These are phyloP conservation scores for Caradrina kadenii DNA, from an alignment of 2,888 invertebrate species.

Conservation along the genomic window DNA sequence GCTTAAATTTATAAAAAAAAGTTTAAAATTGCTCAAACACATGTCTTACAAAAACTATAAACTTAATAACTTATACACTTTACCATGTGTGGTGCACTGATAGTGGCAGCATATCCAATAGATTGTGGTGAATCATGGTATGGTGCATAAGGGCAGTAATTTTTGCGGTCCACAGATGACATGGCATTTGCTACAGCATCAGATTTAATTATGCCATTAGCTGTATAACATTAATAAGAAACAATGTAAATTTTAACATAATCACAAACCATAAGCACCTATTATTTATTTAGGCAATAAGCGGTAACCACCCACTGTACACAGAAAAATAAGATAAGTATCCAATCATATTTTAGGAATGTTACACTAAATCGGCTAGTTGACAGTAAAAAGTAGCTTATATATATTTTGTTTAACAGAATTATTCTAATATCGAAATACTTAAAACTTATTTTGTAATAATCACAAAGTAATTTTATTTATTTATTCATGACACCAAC, in stretches of 20 bases:
- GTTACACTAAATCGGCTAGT: background rate
- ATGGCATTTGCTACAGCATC: conserved; percentile 95
- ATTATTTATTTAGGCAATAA: background rate
- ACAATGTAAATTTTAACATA: background rate
- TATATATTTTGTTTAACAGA: too few relatives aligned
- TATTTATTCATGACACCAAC: too few relatives aligned
- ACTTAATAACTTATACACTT: conserved; percentile 23
- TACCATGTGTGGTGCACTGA: conserved; percentile 99
- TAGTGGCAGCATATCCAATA: conserved; percentile 98
- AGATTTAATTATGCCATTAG: conserved; percentile 94
- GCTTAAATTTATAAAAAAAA: conserved; percentile 88
- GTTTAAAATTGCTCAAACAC: background rate
- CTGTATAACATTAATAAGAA: conserved; percentile 87
- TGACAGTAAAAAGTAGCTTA: too few relatives aligned
- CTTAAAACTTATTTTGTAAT: too few relatives aligned
- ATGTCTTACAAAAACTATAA: background rate
- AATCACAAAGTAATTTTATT: too few relatives aligned
- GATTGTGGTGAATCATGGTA: conserved; percentile 98
- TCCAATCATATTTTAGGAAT: background rate
- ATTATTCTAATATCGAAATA: too few relatives aligned
- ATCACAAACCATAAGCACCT: background rate
- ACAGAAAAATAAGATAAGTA: background rate
- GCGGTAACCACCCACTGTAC: background rate
- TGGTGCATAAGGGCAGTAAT: conserved; percentile 94
- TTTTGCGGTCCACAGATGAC: conserved; percentile 95